These are phyloP conservation scores for Poeciliopsis turneri DNA, from an alignment of 2,797 vertebrate genomes.

Conservation along the genomic window DNA sequence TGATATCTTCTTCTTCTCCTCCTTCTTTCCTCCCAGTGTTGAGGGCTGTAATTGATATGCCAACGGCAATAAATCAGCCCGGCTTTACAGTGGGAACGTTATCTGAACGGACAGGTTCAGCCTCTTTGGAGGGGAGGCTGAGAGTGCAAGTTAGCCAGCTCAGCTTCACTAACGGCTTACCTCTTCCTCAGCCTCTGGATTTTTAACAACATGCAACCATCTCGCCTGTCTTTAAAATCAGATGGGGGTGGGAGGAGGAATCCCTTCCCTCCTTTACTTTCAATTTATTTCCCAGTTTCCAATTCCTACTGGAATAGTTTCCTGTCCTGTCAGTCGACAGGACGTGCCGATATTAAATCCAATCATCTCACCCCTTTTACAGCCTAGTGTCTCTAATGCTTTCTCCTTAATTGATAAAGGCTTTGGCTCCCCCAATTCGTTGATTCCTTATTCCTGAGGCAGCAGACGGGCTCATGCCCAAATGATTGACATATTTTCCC, in stretches of 20 bases:
- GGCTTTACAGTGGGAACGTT: conserved; percentile 69
- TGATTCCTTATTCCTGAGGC: conserved; percentile 53
- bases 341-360: conserved; percentile 64
- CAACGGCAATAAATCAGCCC: conserved; percentile 84
- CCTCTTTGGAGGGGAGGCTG: conserved; percentile 65
- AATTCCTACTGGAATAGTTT: conserved; percentile 32
- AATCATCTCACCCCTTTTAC: conserved; percentile 61
- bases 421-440: conserved; percentile 34
- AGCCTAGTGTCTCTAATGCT: conserved; percentile 55
- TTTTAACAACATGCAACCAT: conserved; percentile 14
- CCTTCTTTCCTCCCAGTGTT: conserved; percentile 48
- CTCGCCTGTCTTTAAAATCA: conserved; percentile 10
- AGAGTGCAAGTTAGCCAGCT: conserved; percentile 55
- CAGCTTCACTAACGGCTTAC: conserved; percentile 26
- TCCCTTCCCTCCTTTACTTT: background rate
- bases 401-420: conserved; percentile 63
- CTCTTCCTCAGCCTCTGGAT: conserved; percentile 19
- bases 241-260: background rate
- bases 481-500: conserved; percentile 75
- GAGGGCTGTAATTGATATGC: conserved; percentile 85
- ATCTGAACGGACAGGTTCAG: conserved; percentile 81
- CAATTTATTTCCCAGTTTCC: conserved; percentile 25
- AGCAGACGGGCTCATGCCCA: conserved; percentile 44
- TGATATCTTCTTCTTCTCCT: conserved; percentile 14
- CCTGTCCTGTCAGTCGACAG: conserved; percentile 52